Conservation (phyloP, 2,888 invertebrate genomes). For the Raillietiella orientalis region DNA sequence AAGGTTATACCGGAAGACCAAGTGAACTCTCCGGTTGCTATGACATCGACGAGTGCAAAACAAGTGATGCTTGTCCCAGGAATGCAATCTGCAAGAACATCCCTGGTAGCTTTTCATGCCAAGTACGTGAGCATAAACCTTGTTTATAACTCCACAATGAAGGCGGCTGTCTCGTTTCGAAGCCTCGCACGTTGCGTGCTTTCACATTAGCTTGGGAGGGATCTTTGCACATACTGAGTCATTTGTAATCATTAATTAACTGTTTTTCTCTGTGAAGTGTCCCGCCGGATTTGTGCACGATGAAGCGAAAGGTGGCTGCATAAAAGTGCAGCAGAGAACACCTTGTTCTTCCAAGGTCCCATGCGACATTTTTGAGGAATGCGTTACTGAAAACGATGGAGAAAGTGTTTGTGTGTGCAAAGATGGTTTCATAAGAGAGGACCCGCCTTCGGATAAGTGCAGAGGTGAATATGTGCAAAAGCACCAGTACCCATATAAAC, state of each 20-base stretch:
- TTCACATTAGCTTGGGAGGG: too few species aligned
- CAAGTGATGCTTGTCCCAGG: conserved; percentile 35
- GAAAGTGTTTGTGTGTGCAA: conserved; percentile 62
- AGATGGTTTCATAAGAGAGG: conserved; percentile 47
- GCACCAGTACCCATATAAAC: conserved; percentile 1
- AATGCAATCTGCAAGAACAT: conserved; percentile 68
- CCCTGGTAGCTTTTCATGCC: conserved; percentile 51
- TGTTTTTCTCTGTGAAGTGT: conserved; percentile 22
- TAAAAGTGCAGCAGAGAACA: conserved; percentile 15
- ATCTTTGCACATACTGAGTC: too few species aligned
- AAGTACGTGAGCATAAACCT: conserved; percentile 11
- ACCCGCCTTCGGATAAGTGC: conserved; percentile 29
- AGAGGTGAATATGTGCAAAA: conserved; percentile 13
- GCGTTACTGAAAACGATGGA: conserved; percentile 36
- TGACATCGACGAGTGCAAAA: conserved; percentile 60
- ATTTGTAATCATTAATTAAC: too few species aligned
- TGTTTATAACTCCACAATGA: background rate
- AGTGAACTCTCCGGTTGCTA: conserved; percentile 31
- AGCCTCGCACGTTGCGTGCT: too few species aligned
- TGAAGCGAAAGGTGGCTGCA: conserved; percentile 8
- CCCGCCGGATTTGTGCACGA: conserved; percentile 23
- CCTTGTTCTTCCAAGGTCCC: conserved; percentile 39
- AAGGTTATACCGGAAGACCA: conserved; percentile 33
- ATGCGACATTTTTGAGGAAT: conserved; percentile 53
- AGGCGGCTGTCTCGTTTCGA: too few species aligned